These are phyloP conservation scores for Drosophila borborema DNA, from an alignment of 2,888 invertebrate genomes.

Conservation along the genomic window DNA sequence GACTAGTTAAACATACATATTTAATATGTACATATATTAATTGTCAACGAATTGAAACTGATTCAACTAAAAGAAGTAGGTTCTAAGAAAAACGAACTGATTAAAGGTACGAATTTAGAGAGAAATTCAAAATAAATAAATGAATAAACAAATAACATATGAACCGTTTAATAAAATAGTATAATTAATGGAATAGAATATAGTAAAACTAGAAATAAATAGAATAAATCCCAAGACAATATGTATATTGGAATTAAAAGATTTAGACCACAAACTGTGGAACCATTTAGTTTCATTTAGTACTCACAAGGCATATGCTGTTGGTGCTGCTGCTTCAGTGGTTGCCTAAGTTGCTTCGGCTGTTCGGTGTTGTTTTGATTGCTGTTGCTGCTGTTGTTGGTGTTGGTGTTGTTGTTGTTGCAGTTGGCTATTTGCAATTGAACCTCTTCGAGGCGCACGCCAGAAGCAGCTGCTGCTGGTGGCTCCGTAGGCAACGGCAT, in stretches of 20 bases:
- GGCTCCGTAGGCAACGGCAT: slow-evolving; percentile 44
- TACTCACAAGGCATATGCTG: slow-evolving; percentile 26
- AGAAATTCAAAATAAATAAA: background rate
- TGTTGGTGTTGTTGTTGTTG: background rate
- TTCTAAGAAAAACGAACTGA: background rate
- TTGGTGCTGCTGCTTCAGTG: slow-evolving; percentile 2
- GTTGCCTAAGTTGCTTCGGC: background rate
- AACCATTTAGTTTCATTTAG: background rate
- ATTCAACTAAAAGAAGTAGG: background rate
- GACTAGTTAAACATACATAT: too few relatives aligned
- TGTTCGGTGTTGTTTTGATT: background rate
- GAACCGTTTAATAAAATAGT: background rate
- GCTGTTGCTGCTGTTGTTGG: background rate
- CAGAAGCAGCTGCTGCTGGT: background rate
- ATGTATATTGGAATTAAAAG: background rate
- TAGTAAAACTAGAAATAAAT: too few relatives aligned
- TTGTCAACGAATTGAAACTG: background rate
- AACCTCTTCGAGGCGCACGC: slow-evolving; percentile 28
- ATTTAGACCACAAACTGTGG: background rate
- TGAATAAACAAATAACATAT: background rate
- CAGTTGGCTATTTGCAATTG: slow-evolving; percentile 18
- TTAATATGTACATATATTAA: too few relatives aligned
- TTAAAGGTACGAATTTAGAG: background rate
- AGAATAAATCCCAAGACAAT: background rate
- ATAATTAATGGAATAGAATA: background rate